Base-by-base conservation (phyloP, 2,888 invertebrate genomes). In the Coenonympha arcania region DNA sequence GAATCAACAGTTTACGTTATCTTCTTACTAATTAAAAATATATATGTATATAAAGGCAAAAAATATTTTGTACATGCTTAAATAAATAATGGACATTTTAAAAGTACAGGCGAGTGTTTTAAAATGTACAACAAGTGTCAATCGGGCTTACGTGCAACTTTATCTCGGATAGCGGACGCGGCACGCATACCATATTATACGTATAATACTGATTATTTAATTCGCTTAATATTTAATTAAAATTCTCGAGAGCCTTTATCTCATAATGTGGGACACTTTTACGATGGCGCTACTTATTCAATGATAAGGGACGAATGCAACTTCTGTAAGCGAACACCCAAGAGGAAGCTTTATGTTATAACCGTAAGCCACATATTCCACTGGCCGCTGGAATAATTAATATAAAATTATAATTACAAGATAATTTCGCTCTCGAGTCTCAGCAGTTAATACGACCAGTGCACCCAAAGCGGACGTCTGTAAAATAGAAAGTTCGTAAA, bases 161-260 rank as follows among this genome's bases (percentile, higher is more conserved):
- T 78, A 82, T 83, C 82, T 73, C 59, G 55, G 63, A 62, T 69
- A 78, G 80, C 79, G 67, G 67, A 72, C 70, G 68, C 75, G 69
- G 73, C 81, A 83, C 76, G 76, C 79, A 81, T 75, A 79, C 80
- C 76, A 78, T 81, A 82, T 77, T 77, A 79, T 79, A 82, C 70
- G 72, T 79, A 81, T 85, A 85, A 86, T 85, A 86, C 86, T 85
- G 86, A 86, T 85, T 80, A 83, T 86, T 85, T 80, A 80, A 85
- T 85, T 85, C 83, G 63, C 82, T 85, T 85, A 83, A 85, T 85
- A 84, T 86, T 85, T 85, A 84, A 86, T 86, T 85, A 83, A 86
- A 83, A 84, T 84, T 83, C 84, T 76, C 79, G 72, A 73, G 77
- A 82, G 75, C 76, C 76, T 78, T 86, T 86, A 85, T 85, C 86